Base-by-base conservation (phyloP, 2,888 invertebrate genomes). In the Sipha maydis region DNA sequence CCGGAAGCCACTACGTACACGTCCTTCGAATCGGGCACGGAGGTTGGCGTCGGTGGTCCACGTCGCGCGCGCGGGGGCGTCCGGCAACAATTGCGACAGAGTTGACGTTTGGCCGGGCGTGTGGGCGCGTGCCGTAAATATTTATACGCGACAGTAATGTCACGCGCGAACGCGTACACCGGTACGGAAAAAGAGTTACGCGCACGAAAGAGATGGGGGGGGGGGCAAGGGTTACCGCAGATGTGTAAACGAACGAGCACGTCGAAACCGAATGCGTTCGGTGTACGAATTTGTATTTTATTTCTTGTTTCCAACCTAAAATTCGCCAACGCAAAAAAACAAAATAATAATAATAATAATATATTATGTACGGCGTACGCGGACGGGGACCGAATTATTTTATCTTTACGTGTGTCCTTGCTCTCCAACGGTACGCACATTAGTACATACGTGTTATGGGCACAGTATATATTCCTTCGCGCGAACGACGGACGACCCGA, bases 41-140 rank as follows among this genome's bases (percentile, higher is more conserved):
- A n/a, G n/a, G n/a, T n/a, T 4, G 34, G 34, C 34, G 34, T 34
- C 34, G 2, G 34, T 34, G 34, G 2, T 21, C 9, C 56, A 56
- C 56, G 21, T 9, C 11, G 69, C 28, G 56, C 56, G 5, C 34
- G 9, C 28, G 69, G 48, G 82, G 69, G 82, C 71, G 82, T 83
- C 71, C 48, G 48, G 69, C 71, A 82, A 83, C 71, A 71, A 83
- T 83, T 25, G 69, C 31, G 31, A 73, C 71, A 48, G 71, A 48
- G 82, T 83, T 71, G 82, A 83, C 71, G 25, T 28, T 82, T 48
- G 69, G 48, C 28, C 25, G 28, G 11, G 71, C 14, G 82, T 7
- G 82, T 71, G 82, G 82, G 82, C 48, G 71, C 48, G 25, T 31
- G 31, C 48, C 14, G 80, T 69, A 69, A 61, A n/a, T 69, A 69